A percentile compares a stretch with the other conserved stretches of the same genome.
These are phyloP conservation scores for Heliconius sara DNA, from an alignment of 2,888 invertebrate genomes.

Conservation along the genomic window DNA sequence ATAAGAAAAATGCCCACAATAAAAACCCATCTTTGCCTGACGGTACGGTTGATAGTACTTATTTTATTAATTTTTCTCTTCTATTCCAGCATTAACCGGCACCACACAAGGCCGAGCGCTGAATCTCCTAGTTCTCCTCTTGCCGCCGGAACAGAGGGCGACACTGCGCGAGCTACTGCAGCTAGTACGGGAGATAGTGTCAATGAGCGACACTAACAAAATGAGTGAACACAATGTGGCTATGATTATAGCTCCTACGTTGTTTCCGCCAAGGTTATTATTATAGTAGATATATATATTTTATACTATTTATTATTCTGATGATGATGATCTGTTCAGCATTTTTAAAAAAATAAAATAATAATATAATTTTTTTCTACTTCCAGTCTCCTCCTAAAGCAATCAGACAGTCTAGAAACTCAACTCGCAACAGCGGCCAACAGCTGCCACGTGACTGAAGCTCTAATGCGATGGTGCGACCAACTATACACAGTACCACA, in stretches of 20 bases:
- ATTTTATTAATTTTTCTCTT: background rate
- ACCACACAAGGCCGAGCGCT: slow-evolving; percentile 86
- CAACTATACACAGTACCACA: slow-evolving; percentile 92
- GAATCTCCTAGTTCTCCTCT: slow-evolving; percentile 90
- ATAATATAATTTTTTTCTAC: background rate
- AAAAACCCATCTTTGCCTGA: too few species aligned
- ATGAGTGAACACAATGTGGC: slow-evolving; percentile 97
- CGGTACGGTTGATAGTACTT: too few species aligned
- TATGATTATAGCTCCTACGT: slow-evolving; percentile 97
- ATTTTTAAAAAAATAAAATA: too few species aligned
- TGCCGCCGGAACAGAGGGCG: slow-evolving; percentile 93
- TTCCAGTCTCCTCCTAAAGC: slow-evolving; percentile 85
- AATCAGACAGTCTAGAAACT: slow-evolving; percentile 85
- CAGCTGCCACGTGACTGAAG: slow-evolving; percentile 93
- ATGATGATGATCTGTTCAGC: background rate
- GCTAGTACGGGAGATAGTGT: slow-evolving; percentile 90
- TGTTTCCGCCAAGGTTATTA: slow-evolving; percentile 90
- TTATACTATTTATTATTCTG: background rate
- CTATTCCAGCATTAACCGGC: slow-evolving; percentile 84
- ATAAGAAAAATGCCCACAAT: too few species aligned
- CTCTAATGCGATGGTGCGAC: slow-evolving; percentile 90
- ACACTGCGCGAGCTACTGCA: slow-evolving; percentile 90
- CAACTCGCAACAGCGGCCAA: slow-evolving; percentile 94
- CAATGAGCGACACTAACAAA: slow-evolving; percentile 89
- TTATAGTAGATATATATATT: slow-evolving; percentile 44